Conservation (phyloP, 2,888 invertebrate genomes). For the Clistopyga incitator region DNA sequence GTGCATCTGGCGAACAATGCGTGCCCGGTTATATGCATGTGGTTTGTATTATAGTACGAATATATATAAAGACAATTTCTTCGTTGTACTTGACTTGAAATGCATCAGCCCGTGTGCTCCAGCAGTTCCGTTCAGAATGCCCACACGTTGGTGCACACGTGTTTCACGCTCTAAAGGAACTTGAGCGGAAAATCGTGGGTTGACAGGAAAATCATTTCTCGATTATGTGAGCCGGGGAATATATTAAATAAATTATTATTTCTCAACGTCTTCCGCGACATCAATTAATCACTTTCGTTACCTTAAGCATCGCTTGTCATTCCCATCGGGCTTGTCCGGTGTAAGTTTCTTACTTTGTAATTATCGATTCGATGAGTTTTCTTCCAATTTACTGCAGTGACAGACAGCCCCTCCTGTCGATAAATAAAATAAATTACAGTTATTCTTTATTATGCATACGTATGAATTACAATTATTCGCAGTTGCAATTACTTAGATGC, state of each 20-base stretch:
- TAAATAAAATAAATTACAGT: no score
- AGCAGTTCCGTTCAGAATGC: constrained; percentile 21
- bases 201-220: constrained; percentile 44
- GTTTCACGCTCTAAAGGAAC: constrained; percentile 48
- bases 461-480: no score
- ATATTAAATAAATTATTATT: constrained; percentile 26
- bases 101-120: constrained; percentile 22
- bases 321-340: no score
- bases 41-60: constrained; percentile 25
- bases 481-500: no score
- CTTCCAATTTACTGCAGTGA: no score
- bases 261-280: constrained; percentile 6
- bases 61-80: constrained; percentile 11
- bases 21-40: constrained; percentile 53
- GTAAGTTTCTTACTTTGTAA: no score
- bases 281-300: constrained; percentile 46
- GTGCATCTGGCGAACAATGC: constrained; percentile 80
- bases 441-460: no score
- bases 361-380: no score
- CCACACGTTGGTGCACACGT: constrained; percentile 53
- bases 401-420: no score
- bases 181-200: constrained; percentile 32
- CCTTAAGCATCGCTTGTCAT: constrained; percentile 13
- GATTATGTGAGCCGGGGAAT: neutral
- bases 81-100: constrained; percentile 36